Conservation (phyloP, 2,888 invertebrate genomes). For the Dusona sp. region DNA sequence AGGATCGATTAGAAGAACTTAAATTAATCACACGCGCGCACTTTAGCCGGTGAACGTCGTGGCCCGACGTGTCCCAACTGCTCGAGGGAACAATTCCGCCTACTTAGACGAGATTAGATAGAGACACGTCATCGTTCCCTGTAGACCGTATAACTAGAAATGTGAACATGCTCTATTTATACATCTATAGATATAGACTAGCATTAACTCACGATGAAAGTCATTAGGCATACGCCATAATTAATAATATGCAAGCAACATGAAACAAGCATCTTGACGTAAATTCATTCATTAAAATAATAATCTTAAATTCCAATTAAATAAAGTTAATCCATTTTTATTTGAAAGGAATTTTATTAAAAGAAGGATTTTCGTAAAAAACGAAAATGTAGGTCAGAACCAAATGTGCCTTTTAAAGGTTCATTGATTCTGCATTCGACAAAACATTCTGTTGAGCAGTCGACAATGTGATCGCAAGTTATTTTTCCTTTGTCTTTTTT, state of each 20-base stretch:
- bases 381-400: background rate
- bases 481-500: background rate
- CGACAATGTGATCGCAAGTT: background rate
- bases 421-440: background rate
- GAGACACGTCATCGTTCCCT: conserved; percentile 58
- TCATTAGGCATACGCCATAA: background rate
- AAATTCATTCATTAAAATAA: background rate
- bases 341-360: background rate
- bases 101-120: conserved; percentile 66
- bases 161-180: background rate
- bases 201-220: background rate
- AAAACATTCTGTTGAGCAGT: background rate
- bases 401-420: background rate
- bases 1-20: conserved; percentile 64
- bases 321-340: background rate
- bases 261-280: background rate
- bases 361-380: background rate
- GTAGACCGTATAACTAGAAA: conserved; percentile 27
- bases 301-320: background rate
- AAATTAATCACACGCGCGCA: conserved; percentile 64
- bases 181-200: background rate
- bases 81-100: conserved; percentile 65
- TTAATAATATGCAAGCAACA: background rate
- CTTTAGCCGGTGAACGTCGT: conserved; percentile 44
- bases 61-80: conserved; percentile 47